phyloP scores from a whole-genome alignment of 2,888 invertebrate genomes.

The Chrysolina oricalcia region DNA sequence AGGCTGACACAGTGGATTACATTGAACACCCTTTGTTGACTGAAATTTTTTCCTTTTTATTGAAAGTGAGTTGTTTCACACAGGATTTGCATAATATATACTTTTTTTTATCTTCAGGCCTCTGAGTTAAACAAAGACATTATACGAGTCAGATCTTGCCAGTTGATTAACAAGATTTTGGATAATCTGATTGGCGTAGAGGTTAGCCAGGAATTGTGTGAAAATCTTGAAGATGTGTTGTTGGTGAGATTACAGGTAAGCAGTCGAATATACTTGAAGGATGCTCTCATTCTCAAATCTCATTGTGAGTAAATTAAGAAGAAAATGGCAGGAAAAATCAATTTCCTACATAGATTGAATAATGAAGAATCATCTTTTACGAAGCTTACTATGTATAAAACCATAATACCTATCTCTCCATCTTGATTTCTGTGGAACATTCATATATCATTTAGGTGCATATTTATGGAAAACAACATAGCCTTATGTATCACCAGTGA shows the following conservation, averaged over 20 bases:
- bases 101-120: constrained; percentile 59
- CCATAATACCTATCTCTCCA: too few species aligned
- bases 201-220: constrained; percentile 84
- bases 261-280: not conserved
- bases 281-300: too few species aligned
- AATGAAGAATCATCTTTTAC: too few species aligned
- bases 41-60: constrained; percentile 77
- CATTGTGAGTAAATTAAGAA: too few species aligned
- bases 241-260: constrained; percentile 75
- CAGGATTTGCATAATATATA: constrained; percentile 15
- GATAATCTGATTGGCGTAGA: constrained; percentile 81
- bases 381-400: too few species aligned
- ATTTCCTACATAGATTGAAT: too few species aligned
- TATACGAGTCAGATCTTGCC: constrained; percentile 84
- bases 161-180: constrained; percentile 84
- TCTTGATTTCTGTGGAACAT: too few species aligned
- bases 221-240: constrained; percentile 82
- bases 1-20: constrained; percentile 67
- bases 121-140: constrained; percentile 73
- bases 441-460: too few species aligned
- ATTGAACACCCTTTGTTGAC: constrained; percentile 72
- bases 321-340: too few species aligned
- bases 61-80: constrained; percentile 73
- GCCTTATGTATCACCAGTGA: too few species aligned
- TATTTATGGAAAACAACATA: too few species aligned